Base-by-base conservation (phyloP, 2,888 invertebrate genomes). In the Drosophila lutescens region DNA sequence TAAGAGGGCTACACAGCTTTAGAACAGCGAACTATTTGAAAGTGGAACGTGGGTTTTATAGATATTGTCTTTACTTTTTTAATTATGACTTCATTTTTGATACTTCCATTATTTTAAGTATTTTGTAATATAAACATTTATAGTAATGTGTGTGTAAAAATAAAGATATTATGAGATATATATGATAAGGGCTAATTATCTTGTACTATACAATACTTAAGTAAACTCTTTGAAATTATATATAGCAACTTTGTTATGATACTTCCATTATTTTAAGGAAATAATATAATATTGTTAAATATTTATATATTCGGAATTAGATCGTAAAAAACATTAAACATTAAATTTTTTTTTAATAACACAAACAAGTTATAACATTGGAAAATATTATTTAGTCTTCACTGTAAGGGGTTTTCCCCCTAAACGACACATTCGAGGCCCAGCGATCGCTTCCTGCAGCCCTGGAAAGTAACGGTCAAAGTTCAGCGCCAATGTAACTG, bases 401-500 rank as follows among this genome's bases (percentile, higher is more conserved):
- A n/a, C n/a, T n/a, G n/a, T 43, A 43, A 20, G 2, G 43, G 20
- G 13, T 12, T 34, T 34, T 34, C 5, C 12, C 4, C 12, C 10
- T 12, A 12, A 12, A 10, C 10, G 20, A 1, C 2, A 6, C 12
- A 1, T 20, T 43, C 13, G 6, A 20, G 15, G 10, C 20, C 43
- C 12, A 23, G 20, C 43, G 46, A 47, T 47, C 46, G 15, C 30
- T 30, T 15, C 2, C 8, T 26, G 30, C 17, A 32, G 12, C 32
- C 32, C 47, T 47, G n/a, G 30, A 20, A 26, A 23, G n/a, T 20
- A 23, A 12, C 20, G 40, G n/a, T 58, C 40, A 55, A 58, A 58
- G 58, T 10, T 40, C 58, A 59, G 30, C 30, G 40, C 9, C 5
- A n/a, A 12, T 20, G 32, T 44, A 36, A 59, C 43, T 44, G 60